Evolutionary conservation across 2,113 vertebrate species (phyloP).

Genomic region (Charadrius vociferus): DNA sequence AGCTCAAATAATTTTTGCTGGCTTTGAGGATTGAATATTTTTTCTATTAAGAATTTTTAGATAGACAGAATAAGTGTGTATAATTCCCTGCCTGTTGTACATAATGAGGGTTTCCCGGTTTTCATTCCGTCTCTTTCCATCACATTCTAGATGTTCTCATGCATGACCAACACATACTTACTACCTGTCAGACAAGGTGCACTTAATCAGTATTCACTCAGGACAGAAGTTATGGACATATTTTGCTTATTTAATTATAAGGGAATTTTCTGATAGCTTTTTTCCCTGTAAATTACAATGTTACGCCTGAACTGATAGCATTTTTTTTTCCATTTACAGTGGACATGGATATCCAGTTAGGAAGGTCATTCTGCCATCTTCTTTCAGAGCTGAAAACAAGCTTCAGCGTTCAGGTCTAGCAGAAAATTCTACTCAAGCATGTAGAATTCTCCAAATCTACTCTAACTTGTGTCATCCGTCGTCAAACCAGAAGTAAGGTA

Average conservation of each 20-base stretch:
- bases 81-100: background rate
- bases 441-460: background rate
- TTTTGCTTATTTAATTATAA: background rate
- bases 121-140: background rate
- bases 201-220: background rate
- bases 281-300: background rate
- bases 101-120: background rate
- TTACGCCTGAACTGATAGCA: background rate
- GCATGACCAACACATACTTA: background rate
- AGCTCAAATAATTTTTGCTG: background rate
- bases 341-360: background rate
- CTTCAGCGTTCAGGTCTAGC: background rate
- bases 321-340: background rate
- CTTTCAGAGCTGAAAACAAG: background rate
- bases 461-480: background rate
- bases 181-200: background rate
- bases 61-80: background rate
- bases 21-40: background rate
- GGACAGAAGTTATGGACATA: background rate
- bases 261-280: background rate
- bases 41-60: background rate
- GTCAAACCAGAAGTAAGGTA: background rate
- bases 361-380: background rate
- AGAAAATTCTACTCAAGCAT: background rate
- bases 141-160: background rate